Percentiles rank a stretch among this genome's conserved stretches.
phyloP scores from a whole-genome alignment of 2,888 invertebrate genomes.

The Notocelia uddmanniana region DNA sequence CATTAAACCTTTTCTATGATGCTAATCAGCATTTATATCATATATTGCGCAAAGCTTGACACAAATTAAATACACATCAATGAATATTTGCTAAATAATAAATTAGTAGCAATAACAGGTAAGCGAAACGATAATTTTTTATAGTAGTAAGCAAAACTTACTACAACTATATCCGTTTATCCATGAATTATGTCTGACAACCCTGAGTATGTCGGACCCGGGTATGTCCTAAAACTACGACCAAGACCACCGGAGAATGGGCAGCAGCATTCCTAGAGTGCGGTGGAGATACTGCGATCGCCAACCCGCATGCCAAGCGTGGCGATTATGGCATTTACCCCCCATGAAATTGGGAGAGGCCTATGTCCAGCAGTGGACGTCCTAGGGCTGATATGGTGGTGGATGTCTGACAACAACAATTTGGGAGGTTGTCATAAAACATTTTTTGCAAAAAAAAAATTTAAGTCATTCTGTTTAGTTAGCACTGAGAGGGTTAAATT shows the following conservation, averaged over 20 bases:
- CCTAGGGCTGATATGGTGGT: too few species aligned
- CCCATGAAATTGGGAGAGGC: too few species aligned
- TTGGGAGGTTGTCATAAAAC: neutral
- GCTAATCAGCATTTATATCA: conserved; percentile 18
- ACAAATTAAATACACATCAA: conserved; percentile 12
- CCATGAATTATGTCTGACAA: neutral
- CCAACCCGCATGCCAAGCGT: too few species aligned
- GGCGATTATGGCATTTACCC: too few species aligned
- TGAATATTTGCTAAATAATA: conserved; percentile 8
- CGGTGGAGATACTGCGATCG: too few species aligned
- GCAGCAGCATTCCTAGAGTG: too few species aligned
- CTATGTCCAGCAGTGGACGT: too few species aligned
- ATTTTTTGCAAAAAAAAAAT: neutral
- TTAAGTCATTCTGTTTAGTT: neutral
- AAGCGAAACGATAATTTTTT: neutral
- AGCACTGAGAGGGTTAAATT: neutral
- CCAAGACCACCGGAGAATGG: too few species aligned
- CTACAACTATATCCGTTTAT: neutral
- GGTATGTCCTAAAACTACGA: too few species aligned
- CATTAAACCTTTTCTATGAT: neutral
- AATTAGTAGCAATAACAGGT: conserved; percentile 2
- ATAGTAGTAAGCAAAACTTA: conserved; percentile 4
- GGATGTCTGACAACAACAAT: neutral
- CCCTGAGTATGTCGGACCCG: too few species aligned
- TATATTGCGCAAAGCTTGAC: conserved; percentile 24